A percentile compares a stretch with the other conserved stretches of the same genome.
These are phyloP conservation scores for Elaphurus davidianus DNA, from an alignment of 2,113 vertebrate genomes.

Conservation along the genomic window DNA sequence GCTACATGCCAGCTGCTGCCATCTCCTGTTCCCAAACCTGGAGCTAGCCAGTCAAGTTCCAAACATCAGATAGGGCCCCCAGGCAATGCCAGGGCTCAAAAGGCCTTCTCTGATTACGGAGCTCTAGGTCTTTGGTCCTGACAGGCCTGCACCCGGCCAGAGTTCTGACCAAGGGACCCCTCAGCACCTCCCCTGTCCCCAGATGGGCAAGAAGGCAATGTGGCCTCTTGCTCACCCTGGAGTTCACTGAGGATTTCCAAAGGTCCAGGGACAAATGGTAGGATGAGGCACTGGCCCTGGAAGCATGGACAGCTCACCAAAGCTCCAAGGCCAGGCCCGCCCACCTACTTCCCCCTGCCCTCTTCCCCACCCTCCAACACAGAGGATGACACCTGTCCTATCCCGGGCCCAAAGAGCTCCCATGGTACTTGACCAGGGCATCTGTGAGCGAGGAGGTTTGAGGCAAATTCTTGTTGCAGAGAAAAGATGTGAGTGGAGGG, in stretches of 20 bases:
- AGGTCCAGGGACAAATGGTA: not conserved
- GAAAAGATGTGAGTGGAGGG: not conserved
- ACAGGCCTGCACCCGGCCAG: not conserved
- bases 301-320: no score
- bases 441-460: not conserved
- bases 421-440: not conserved
- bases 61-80: not conserved
- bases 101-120: not conserved
- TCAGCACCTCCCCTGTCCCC: not conserved
- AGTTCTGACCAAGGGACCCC: not conserved
- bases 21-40: not conserved
- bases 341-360: not conserved
- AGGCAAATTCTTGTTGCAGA: not conserved
- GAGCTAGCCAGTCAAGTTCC: not conserved
- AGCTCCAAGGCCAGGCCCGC: accelerated
- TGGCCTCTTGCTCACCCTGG: not conserved
- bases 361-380: not conserved
- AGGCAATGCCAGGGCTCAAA: not conserved
- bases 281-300: not conserved
- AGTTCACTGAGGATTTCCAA: not conserved
- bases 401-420: not conserved
- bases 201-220: not conserved
- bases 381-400: no score
- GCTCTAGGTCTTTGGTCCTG: not conserved
- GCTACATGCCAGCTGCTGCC: not conserved